Evolutionary conservation across 2,797 vertebrate species (phyloP), one percentile per base, ranked within the genome.

Genomic region (Pteronotus mesoamericanus): DNA sequence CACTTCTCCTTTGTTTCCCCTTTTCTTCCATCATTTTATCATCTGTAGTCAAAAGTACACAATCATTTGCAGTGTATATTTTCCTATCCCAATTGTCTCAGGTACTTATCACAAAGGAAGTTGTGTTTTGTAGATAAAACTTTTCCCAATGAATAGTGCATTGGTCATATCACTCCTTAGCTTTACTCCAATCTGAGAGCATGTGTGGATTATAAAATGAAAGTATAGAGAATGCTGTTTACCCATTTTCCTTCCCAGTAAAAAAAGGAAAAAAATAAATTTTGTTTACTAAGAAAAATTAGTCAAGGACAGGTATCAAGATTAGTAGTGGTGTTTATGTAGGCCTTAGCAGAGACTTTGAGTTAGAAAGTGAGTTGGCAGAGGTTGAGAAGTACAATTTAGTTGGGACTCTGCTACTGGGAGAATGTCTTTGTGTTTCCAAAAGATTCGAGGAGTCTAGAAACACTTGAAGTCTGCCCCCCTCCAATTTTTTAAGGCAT

Each of bases 281-380:
- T 92, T 3, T 92, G 24, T 44, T 77, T 84, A 82, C 19, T 48
- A 79, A 86, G 68, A 94, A 86, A 85, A 74, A 42, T 37, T 68
- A 79, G 14, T 77, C 57, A 57, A 1, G 14, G 6, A 80, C 55
- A 79, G 46, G 4, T 61, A 39, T 83, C 59, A 71, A 74, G 84
- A 4, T 55, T 24, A 37, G 12, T 42, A 15, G 44, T 59, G 16
- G 9, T 85, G 46, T 89, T 91, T 90, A 46, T 37, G 9, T 48
- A 66, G 26, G 93, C 48, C 19, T n/a, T 57, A 64, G 26, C 9
- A 68, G 34, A 89, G 77, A 53, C 44, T 82, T 95, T 32, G n/a
- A 57, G 3, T 93, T 86, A 80, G 24, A 91, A 89, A 72, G 32
- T 75, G n/a, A 89, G 7, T 82, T 94, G 48, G 21, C 82, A 96